phyloP scores from a whole-genome alignment of 2,888 invertebrate species.

The Ecliptopera silaceata region DNA sequence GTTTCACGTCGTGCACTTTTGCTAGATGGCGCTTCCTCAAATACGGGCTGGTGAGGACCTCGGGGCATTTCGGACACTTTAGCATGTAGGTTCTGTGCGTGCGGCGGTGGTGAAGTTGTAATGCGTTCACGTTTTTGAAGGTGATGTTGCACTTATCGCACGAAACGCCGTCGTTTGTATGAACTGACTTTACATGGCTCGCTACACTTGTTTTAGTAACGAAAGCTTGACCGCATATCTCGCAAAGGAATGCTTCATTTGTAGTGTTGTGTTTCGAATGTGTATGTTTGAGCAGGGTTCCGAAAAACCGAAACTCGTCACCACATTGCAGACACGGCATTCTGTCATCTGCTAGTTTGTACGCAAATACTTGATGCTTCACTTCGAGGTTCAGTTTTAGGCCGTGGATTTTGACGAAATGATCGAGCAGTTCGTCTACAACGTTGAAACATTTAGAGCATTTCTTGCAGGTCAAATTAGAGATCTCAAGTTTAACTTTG shows the following conservation, averaged over 20 bases:
- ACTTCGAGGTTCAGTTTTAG: slow-evolving; percentile 46
- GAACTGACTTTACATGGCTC: slow-evolving; percentile 56
- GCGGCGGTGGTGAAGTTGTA: slow-evolving; percentile 42
- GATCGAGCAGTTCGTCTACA: slow-evolving; percentile 48
- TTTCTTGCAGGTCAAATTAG: slow-evolving; percentile 49
- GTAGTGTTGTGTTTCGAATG: slow-evolving; percentile 53
- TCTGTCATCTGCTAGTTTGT: slow-evolving; percentile 50
- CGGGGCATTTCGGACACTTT: slow-evolving; percentile 65
- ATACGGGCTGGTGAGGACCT: slow-evolving; percentile 55
- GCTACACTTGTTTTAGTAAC: slow-evolving; percentile 53
- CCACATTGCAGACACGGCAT: slow-evolving; percentile 57
- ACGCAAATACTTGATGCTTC: slow-evolving; percentile 44
- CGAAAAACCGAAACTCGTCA: slow-evolving; percentile 55
- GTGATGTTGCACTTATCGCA: slow-evolving; percentile 48
- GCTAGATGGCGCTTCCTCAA: slow-evolving; percentile 63
- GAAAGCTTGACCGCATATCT: slow-evolving; percentile 66
- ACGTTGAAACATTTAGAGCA: slow-evolving; percentile 41
- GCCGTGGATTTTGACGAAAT: slow-evolving; percentile 42
- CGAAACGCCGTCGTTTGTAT: slow-evolving; percentile 39
- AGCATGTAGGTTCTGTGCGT: slow-evolving; percentile 35
- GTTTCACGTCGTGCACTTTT: slow-evolving; percentile 60
- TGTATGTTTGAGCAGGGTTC: slow-evolving; percentile 50
- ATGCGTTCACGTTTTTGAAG: slow-evolving; percentile 44
- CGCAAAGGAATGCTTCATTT: slow-evolving; percentile 51
- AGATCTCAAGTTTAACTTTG: slow-evolving; percentile 52